phyloP scores from a whole-genome alignment of 2,797 vertebrate species.

The Clarias fuscus region DNA sequence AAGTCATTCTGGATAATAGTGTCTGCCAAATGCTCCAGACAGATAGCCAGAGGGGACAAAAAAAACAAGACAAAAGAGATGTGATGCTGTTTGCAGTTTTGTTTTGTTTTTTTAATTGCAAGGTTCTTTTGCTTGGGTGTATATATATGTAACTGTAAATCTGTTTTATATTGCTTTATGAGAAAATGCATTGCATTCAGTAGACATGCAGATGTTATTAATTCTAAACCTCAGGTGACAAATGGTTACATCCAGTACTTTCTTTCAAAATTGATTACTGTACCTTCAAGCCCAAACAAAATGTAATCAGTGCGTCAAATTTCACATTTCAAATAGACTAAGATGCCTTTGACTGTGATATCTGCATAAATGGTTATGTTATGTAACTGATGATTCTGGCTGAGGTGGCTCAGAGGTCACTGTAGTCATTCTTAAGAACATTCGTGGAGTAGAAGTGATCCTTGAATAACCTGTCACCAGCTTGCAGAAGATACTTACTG shows the following conservation, averaged over 20 bases:
- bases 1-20: not conserved
- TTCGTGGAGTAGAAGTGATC: no score
- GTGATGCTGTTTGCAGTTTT: not conserved
- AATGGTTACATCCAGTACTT: not conserved
- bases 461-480: no score
- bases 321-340: not conserved
- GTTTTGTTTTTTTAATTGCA: no score
- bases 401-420: no score
- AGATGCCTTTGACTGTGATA: not conserved
- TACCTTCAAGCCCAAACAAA: not conserved
- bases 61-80: not conserved
- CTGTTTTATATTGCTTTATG: not conserved
- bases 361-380: not conserved
- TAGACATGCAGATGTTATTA: not conserved
- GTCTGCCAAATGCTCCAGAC: not conserved
- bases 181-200: not conserved
- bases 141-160: not conserved
- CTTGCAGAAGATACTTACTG: no score
- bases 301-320: not conserved
- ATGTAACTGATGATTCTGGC: no score
- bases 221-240: not conserved
- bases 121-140: not conserved
- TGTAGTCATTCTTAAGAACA: no score
- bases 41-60: not conserved
- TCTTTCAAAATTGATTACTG: not conserved